Evolutionary conservation across 2,888 invertebrate genomes (phyloP).

Genomic region (Melangyna quadrimaculata): DNA sequence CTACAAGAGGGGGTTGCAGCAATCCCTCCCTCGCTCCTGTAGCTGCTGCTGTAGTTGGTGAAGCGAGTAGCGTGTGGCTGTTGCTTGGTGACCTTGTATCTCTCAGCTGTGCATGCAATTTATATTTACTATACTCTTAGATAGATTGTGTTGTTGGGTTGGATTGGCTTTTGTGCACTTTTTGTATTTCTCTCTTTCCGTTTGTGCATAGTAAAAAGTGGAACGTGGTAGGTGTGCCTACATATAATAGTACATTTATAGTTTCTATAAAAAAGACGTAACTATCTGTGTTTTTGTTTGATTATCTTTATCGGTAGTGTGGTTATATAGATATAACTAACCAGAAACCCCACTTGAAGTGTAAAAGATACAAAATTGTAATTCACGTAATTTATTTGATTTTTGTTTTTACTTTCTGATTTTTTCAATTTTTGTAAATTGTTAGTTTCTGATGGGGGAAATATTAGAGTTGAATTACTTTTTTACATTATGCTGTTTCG

Average conservation of each 20-base stretch:
- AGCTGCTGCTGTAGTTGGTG: background rate
- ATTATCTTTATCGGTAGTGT: slow-evolving; percentile 15
- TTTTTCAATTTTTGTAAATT: slow-evolving; percentile 9
- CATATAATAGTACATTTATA: background rate
- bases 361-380: slow-evolving; percentile 35
- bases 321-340: background rate
- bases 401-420: slow-evolving; percentile 30
- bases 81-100: slow-evolving; percentile 43
- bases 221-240: background rate
- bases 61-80: slow-evolving; percentile 5
- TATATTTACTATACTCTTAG: background rate
- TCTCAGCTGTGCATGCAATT: slow-evolving; percentile 53
- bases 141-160: background rate
- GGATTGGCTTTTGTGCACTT: background rate
- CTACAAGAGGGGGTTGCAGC: background rate
- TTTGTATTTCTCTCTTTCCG: background rate
- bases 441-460: background rate
- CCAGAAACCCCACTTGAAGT: slow-evolving; percentile 6
- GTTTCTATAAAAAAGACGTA: slow-evolving; percentile 14
- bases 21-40: background rate
- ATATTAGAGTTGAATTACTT: slow-evolving; percentile 58
- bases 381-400: slow-evolving; percentile 44
- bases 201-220: background rate
- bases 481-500: slow-evolving; percentile 31
- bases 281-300: slow-evolving; percentile 9